Evolutionary conservation across 2,888 invertebrate genomes (phyloP).

Genomic region (Philereme vetulata): DNA sequence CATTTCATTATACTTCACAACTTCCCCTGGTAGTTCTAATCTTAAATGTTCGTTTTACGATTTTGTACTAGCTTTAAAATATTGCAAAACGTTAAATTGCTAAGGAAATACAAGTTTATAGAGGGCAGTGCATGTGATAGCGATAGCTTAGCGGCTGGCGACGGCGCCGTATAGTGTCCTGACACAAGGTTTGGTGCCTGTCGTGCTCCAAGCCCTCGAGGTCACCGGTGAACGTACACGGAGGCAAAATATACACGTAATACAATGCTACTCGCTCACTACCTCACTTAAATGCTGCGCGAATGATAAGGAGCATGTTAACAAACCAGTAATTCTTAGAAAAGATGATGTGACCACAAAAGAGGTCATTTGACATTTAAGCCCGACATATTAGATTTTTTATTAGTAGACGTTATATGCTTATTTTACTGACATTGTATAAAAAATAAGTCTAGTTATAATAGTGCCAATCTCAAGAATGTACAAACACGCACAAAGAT

Average conservation of each 20-base stretch:
- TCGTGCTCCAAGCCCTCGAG: conserved; percentile 58
- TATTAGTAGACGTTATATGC: background rate
- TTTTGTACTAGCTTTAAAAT: background rate
- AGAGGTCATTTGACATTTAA: conserved; percentile 32
- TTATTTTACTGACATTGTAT: conserved; percentile 24
- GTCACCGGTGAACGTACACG: conserved; percentile 71
- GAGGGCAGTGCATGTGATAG: conserved; percentile 42
- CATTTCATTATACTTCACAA: conserved; percentile 12
- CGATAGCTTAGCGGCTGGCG: conserved; percentile 35
- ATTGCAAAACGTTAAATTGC: background rate
- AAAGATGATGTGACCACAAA: conserved; percentile 24
- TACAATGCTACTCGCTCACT: conserved; percentile 35
- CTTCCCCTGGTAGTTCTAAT: background rate
- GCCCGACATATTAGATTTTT: conserved; percentile 13
- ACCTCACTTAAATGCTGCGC: conserved; percentile 38
- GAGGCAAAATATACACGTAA: conserved; percentile 58
- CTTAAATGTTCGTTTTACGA: background rate
- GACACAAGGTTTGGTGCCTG: conserved; percentile 67
- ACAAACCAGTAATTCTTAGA: conserved; percentile 25
- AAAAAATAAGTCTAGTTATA: background rate
- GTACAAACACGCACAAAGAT: conserved; percentile 7
- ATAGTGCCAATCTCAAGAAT: no score
- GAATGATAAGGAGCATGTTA: conserved; percentile 33
- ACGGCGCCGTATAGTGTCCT: conserved; percentile 56
- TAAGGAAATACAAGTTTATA: conserved; percentile 45